Base-by-base conservation (phyloP, 2,888 invertebrate genomes). In the Drosophila stalkeri region DNA sequence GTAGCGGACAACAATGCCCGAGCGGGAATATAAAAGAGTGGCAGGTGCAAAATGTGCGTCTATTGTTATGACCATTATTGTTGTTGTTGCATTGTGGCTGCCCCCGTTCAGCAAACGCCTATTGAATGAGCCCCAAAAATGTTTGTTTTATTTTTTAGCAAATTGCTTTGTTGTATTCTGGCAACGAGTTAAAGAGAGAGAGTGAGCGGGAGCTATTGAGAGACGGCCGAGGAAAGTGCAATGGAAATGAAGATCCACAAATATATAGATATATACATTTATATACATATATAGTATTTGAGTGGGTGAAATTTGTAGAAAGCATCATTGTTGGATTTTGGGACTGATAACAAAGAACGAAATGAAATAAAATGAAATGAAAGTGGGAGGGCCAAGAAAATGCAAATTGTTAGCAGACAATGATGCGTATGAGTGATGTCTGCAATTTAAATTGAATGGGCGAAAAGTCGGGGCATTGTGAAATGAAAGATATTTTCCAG, bases 141-240 rank as follows among this genome's bases (percentile, higher is more conserved):
- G 60, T 86, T 86, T 81, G 72, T 83, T 88, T 84, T 86, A 88
- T 88, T 88, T 80, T 79, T 86, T 81, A 85, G 88, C 85, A 87
- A 85, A 81, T 80, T 86, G 79, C 75, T 82, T 85, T 85, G 82
- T 85, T 75, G 65, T 75, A 82, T 87, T 87, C 87, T 79, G 60
- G 54, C 52, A 51, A 39, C 56, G 27, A 27, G 16, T 6, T 11
- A 7, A 43, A 39, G 11, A 55, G 51, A 44, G 69, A 18, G 33
- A 9, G 52, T 0, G 14, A 27, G 33, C 1, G 44, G 8, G 20
- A 20, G 72, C 33, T 52, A 46, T 20, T 14, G 60, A 51, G 63
- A 68, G 77, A 79, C 52, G 63, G 55, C 55, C 61, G 74, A 81
- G 81, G 86, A 86, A 86, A 83, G 85, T 81, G 85, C 83, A 86